phyloP scores from a whole-genome alignment of 2,797 vertebrate species.

The Miopithecus talapoin region DNA sequence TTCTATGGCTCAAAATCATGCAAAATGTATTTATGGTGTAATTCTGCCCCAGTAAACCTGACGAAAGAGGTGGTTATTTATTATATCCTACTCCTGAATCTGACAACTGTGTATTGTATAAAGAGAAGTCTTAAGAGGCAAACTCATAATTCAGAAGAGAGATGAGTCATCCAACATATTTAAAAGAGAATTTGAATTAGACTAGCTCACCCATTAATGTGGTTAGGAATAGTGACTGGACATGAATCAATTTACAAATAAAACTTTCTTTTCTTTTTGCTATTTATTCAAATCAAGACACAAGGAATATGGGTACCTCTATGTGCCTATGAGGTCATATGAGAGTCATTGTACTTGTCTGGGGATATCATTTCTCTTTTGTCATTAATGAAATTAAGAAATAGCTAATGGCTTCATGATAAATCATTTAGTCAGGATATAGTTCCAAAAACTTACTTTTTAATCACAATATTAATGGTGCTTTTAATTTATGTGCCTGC shows the following conservation, averaged over 20 bases:
- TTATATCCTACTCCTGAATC: conserved; percentile 20
- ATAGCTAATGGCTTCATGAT: background rate
- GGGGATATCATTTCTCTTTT: conserved; percentile 44
- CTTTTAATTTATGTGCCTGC: conserved; percentile 70
- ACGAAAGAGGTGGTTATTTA: conserved; percentile 58
- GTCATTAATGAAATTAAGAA: conserved; percentile 60
- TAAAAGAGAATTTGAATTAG: conserved; percentile 57
- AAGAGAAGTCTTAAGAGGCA: conserved; percentile 31
- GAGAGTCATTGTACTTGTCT: conserved; percentile 21
- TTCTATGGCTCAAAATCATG: conserved; percentile 53
- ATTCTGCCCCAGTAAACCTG: conserved; percentile 56
- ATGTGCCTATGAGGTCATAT: background rate
- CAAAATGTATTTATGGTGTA: conserved; percentile 53
- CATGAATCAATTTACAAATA: background rate
- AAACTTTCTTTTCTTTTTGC: conserved; percentile 36
- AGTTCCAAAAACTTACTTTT: conserved; percentile 77
- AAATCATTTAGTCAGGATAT: conserved; percentile 49
- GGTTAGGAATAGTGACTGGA: conserved; percentile 9
- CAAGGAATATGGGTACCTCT: background rate
- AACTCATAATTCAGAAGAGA: conserved; percentile 45
- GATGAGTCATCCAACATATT: conserved; percentile 48
- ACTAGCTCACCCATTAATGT: background rate
- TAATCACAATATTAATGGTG: conserved; percentile 76
- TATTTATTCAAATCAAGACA: conserved; percentile 58
- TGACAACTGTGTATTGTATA: background rate